Base-by-base conservation (phyloP, 2,113 vertebrate species). In the Ariopsis seemanni region DNA sequence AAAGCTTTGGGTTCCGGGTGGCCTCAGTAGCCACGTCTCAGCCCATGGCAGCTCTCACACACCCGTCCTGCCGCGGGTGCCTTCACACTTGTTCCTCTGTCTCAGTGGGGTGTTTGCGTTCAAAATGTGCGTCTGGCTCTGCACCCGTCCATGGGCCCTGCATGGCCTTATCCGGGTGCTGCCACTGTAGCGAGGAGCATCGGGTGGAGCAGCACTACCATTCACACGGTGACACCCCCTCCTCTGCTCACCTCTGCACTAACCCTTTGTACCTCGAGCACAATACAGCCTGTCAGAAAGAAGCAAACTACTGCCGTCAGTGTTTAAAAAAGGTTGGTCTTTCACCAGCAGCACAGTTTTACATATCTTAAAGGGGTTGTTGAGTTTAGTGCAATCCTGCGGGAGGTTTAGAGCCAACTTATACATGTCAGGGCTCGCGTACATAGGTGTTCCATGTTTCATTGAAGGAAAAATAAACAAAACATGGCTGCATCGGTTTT, bases 281-380 rank as follows among this genome's bases (percentile, higher is more conserved):
- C 93, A 94, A 71, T 34, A 12, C 96, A 0, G 93, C 97, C 91
- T 98, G 95, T 95, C 94, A 97, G 93, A 97, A 97, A 94, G 97
- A 96, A 92, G 95, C 95, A 80, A 97, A 97, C 94, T 97, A 96
- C 96, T 97, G 97, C 94, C 95, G 92, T 95, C 96, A 96, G 91
- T 98, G 97, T 95, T 93, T 97, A 86, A 96, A 94, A 90, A 97
- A 99, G 98, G 98, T 99, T 96, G 89, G 98, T 99, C 88, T 18
- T 34, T 81, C 88, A 22, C 74, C 62, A 53, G 34, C 75, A 71
- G 53, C 65, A 77, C 87, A 42, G 57, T 5, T 71, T 87, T 22
- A 52, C 57, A 75, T 52, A 52, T 52, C 25, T 74, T 10, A 18
- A 74, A 74, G 71, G 63, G 11, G n/a, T 50, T 5, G 71, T 48